phyloP scores from a whole-genome alignment of 2,113 vertebrate species.

The Coptodon bakossiorum region DNA sequence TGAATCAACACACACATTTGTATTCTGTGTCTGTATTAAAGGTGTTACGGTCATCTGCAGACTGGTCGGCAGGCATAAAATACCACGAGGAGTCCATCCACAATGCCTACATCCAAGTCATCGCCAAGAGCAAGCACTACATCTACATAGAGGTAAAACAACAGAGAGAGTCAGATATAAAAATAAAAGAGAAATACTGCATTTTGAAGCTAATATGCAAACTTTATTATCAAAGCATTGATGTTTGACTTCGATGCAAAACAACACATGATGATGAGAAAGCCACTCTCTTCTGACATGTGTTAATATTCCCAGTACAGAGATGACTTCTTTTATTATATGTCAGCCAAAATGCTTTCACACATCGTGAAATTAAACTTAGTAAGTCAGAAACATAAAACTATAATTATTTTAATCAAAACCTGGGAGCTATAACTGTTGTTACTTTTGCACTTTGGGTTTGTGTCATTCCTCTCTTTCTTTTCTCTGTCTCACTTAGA shows the following conservation, averaged over 20 bases:
- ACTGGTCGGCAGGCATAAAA: constrained; percentile 98
- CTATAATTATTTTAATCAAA: background rate
- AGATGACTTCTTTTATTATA: background rate
- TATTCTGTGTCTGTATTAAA: constrained; percentile 21
- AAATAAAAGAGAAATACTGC: background rate
- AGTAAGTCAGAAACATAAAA: background rate
- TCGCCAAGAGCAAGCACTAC: constrained; percentile 91
- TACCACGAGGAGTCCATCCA: constrained; percentile 98
- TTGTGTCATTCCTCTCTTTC: background rate
- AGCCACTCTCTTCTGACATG: background rate
- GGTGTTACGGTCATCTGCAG: constrained; percentile 88
- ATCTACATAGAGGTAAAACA: constrained; percentile 77
- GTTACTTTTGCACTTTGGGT: background rate
- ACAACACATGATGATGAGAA: background rate
- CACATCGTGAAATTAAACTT: background rate
- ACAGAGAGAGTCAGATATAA: background rate
- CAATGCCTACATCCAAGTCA: constrained; percentile 81
- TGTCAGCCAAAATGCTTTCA: background rate
- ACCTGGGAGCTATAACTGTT: background rate
- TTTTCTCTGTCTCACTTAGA: constrained; percentile 65
- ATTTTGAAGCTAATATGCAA: background rate
- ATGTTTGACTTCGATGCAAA: background rate
- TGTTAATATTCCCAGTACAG: background rate
- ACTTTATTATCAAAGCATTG: background rate
- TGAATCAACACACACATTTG: background rate